These are phyloP conservation scores for Leptopilina drosophilae DNA, from an alignment of 2,888 invertebrate species.

Conservation along the genomic window DNA sequence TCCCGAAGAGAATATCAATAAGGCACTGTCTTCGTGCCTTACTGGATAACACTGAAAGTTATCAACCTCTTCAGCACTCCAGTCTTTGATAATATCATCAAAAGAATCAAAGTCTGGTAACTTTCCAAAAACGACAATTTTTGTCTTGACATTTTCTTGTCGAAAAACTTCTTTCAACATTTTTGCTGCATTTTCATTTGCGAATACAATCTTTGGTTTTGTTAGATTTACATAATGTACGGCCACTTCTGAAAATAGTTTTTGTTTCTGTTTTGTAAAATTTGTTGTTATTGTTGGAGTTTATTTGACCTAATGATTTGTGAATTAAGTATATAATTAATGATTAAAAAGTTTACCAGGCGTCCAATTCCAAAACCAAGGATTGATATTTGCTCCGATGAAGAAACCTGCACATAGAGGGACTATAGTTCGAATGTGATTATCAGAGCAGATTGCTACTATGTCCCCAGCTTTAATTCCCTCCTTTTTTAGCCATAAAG, in stretches of 20 bases:
- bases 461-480: slow-evolving; percentile 29
- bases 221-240: slow-evolving; percentile 40
- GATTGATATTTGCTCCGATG: neutral
- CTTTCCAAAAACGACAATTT: slow-evolving; percentile 54
- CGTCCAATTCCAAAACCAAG: slow-evolving; percentile 5
- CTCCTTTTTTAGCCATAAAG: slow-evolving; percentile 42
- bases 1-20: slow-evolving; percentile 69
- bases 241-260: slow-evolving; percentile 4
- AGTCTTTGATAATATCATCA: slow-evolving; percentile 52
- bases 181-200: slow-evolving; percentile 43
- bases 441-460: slow-evolving; percentile 32
- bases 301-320: neutral
- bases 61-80: slow-evolving; percentile 51
- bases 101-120: slow-evolving; percentile 52
- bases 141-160: slow-evolving; percentile 47
- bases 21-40: slow-evolving; percentile 52
- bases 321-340: no score
- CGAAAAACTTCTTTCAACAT: slow-evolving; percentile 42
- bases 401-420: neutral
- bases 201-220: slow-evolving; percentile 55
- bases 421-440: neutral
- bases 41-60: slow-evolving; percentile 58
- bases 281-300: neutral
- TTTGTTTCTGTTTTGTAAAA: neutral
- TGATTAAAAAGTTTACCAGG: neutral